phyloP scores from a whole-genome alignment of 1,140 invertebrate genomes.

The Lerema accius region DNA sequence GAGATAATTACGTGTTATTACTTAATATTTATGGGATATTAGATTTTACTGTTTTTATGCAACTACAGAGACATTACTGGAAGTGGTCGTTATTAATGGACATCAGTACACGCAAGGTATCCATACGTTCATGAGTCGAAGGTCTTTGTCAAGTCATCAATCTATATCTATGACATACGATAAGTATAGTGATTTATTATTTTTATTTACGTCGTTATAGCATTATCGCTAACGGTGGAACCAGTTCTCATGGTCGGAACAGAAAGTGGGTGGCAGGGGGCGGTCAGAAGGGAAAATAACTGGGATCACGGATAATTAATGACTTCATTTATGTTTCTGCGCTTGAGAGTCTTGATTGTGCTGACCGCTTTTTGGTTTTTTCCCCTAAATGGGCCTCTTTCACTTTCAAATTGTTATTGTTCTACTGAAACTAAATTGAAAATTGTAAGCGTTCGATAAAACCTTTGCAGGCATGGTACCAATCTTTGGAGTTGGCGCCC shows the following conservation, averaged over 20 bases:
- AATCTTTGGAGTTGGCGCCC: conserved; percentile 50
- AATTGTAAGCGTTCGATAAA: conserved; percentile 61
- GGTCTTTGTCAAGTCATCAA: no score
- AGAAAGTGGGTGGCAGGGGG: conserved; percentile 42
- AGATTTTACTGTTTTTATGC: no score
- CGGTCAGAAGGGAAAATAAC: conserved; percentile 65
- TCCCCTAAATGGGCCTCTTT: conserved; percentile 50
- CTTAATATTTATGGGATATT: no score
- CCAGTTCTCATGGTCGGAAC: conserved; percentile 4
- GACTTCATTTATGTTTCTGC: conserved; percentile 81
- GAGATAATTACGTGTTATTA: no score
- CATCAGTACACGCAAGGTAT: no score
- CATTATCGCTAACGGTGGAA: background rate
- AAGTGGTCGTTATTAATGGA: no score
- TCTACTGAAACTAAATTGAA: conserved; percentile 66
- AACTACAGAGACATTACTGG: no score
- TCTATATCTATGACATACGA: no score
- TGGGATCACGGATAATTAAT: conserved; percentile 79
- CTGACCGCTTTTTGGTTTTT: conserved; percentile 71
- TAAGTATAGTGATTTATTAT: no score
- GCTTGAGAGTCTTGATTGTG: conserved; percentile 77
- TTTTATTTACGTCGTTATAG: no score
- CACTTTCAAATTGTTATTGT: conserved; percentile 71
- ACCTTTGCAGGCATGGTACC: conserved; percentile 34
- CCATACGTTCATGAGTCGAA: no score